These are phyloP conservation scores for Thumatha senex DNA, from an alignment of 2,888 invertebrate species.

Conservation along the genomic window DNA sequence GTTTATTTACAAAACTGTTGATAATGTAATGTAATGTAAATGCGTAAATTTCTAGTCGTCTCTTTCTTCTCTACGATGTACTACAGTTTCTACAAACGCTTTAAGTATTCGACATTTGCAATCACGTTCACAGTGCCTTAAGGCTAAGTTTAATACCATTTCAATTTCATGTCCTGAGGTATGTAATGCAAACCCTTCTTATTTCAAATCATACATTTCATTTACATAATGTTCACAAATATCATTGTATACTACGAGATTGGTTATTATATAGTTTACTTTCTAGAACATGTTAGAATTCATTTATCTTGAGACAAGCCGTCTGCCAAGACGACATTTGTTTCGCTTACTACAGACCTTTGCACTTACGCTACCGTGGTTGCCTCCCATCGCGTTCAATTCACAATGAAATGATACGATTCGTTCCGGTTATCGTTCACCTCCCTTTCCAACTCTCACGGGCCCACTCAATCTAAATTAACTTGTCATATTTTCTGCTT, in stretches of 20 bases:
- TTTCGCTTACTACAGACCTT: slow-evolving; percentile 48
- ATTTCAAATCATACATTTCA: slow-evolving; percentile 32
- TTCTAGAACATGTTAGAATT: slow-evolving; percentile 53
- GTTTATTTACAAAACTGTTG: neutral
- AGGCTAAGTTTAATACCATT: slow-evolving; percentile 6
- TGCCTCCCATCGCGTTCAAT: slow-evolving; percentile 47
- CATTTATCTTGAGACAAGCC: slow-evolving; percentile 42
- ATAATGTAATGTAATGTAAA: too few species aligned
- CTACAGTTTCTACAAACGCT: too few species aligned
- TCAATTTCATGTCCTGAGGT: slow-evolving; percentile 10
- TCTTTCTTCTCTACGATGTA: too few species aligned
- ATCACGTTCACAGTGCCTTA: neutral
- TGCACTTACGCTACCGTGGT: slow-evolving; percentile 43
- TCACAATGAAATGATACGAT: slow-evolving; percentile 60
- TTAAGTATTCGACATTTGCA: neutral
- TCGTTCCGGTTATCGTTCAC: slow-evolving; percentile 69
- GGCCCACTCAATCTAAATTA: slow-evolving; percentile 69
- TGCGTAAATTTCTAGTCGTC: too few species aligned
- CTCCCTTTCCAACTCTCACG: slow-evolving; percentile 63
- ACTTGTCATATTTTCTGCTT: slow-evolving; percentile 72
- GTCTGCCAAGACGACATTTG: slow-evolving; percentile 47
- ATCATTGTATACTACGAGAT: slow-evolving; percentile 30
- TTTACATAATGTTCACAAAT: slow-evolving; percentile 35
- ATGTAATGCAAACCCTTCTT: slow-evolving; percentile 19
- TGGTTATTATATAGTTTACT: slow-evolving; percentile 53